phyloP scores from a whole-genome alignment of 1,140 invertebrate genomes.

The Bombus ignitus region DNA sequence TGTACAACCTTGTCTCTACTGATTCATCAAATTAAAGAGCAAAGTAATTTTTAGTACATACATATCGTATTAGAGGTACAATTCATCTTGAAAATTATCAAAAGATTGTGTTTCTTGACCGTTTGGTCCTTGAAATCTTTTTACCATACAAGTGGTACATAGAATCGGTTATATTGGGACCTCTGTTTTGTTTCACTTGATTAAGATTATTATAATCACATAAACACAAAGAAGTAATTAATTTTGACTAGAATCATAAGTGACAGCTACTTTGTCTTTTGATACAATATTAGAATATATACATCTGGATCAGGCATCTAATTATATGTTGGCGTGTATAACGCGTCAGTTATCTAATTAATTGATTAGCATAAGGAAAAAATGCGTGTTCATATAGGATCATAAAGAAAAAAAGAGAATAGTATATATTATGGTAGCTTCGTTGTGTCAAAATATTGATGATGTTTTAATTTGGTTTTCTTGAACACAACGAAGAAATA shows the following conservation, averaged over 20 bases:
- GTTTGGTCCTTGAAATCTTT: conserved; percentile 31
- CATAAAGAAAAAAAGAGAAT: conserved; percentile 62
- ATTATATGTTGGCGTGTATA: conserved; percentile 43
- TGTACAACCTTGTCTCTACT: conserved; percentile 52
- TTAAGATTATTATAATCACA: conserved; percentile 46
- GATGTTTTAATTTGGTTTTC: conserved; percentile 46
- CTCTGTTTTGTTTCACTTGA: conserved; percentile 50
- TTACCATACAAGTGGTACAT: conserved; percentile 20
- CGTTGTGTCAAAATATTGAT: conserved; percentile 61
- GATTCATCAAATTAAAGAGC: conserved; percentile 59
- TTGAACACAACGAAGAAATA: conserved; percentile 51
- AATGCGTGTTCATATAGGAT: conserved; percentile 73
- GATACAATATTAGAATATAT: conserved; percentile 65
- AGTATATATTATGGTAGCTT: conserved; percentile 61
- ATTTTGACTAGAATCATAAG: conserved; percentile 46
- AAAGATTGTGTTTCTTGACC: conserved; percentile 51
- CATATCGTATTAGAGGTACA: conserved; percentile 77
- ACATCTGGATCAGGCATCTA: conserved; percentile 50
- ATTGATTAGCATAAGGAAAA: conserved; percentile 66
- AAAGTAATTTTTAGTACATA: conserved; percentile 78
- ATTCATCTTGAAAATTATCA: conserved; percentile 54
- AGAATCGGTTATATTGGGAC: conserved; percentile 45
- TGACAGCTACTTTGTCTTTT: conserved; percentile 65
- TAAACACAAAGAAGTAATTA: conserved; percentile 38
- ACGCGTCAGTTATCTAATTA: conserved; percentile 55